Conservation (phyloP, 2,113 vertebrate genomes). For the Cephalopterus ornatus region DNA sequence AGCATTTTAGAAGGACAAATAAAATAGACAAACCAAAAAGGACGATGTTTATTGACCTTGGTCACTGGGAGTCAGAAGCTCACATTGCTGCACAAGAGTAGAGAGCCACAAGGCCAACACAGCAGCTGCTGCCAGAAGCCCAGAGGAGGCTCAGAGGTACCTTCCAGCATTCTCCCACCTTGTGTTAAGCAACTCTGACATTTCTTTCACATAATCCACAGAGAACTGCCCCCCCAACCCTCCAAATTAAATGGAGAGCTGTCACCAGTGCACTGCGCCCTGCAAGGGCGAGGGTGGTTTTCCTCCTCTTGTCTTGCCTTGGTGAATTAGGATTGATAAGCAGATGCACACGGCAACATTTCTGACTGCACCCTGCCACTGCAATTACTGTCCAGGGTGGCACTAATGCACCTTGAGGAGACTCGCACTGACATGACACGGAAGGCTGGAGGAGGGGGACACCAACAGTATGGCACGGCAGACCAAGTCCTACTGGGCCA, state of each 20-base stretch:
- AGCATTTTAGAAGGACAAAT: not conserved
- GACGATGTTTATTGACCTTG: not conserved
- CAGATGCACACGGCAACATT: not conserved
- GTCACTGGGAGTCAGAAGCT: not conserved
- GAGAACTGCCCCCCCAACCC: not conserved
- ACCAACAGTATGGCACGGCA: not conserved
- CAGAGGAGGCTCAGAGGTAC: not conserved
- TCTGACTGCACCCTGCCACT: not conserved
- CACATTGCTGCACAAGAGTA: not conserved
- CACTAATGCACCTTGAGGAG: not conserved
- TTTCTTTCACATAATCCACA: not conserved
- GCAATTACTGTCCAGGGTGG: not conserved
- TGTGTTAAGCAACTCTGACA: not conserved
- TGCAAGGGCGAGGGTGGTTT: not conserved
- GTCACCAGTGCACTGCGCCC: not conserved
- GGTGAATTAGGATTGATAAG: not conserved
- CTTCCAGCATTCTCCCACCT: not conserved
- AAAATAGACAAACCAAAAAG: not conserved
- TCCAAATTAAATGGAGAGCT: not conserved
- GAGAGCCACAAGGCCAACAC: not conserved
- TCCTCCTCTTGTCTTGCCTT: not conserved
- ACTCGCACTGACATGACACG: not conserved
- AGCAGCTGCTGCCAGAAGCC: not conserved
- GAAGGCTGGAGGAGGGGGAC: not conserved
- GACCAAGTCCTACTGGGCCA: not conserved